phyloP scores from a whole-genome alignment of 2,113 vertebrate genomes.

The Neoarius graeffei region DNA sequence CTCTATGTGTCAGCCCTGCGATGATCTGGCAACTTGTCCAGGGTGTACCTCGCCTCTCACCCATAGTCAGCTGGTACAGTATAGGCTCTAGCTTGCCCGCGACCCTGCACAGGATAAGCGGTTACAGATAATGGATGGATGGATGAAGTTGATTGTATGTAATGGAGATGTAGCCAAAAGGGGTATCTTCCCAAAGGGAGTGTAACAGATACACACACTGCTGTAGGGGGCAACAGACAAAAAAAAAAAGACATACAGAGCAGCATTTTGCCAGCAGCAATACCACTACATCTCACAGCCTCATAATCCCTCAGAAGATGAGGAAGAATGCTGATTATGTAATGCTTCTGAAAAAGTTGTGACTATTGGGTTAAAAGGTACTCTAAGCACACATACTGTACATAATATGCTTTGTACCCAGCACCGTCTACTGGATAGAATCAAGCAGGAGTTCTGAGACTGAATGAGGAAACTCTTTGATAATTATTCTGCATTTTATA shows the following conservation, averaged over 20 bases:
- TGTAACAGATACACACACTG: slow-evolving; percentile 46
- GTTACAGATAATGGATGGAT: no score
- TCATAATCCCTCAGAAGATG: slow-evolving; percentile 23
- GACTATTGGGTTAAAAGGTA: slow-evolving; percentile 34
- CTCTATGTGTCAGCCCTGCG: no score
- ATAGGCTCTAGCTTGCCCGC: no score
- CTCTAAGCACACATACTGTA: not conserved
- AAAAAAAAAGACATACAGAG: slow-evolving; percentile 8
- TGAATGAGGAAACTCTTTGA: not conserved
- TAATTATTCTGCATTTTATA: not conserved
- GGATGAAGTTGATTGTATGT: slow-evolving; percentile 21
- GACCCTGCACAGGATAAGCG: no score
- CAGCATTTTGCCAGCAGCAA: slow-evolving; percentile 39
- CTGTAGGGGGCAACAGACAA: not conserved
- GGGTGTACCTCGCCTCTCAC: no score
- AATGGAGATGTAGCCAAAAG: slow-evolving; percentile 64
- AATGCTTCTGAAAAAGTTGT: slow-evolving; percentile 33
- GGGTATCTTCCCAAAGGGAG: slow-evolving; percentile 52
- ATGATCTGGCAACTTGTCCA: no score
- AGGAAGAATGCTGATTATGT: slow-evolving; percentile 27
- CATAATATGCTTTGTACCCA: not conserved
- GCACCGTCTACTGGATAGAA: not conserved
- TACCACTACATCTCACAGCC: slow-evolving; percentile 6
- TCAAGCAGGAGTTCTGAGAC: not conserved
- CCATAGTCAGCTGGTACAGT: no score